These are phyloP conservation scores for Lineus longissimus DNA, from an alignment of 1,140 invertebrate genomes.

Conservation along the genomic window DNA sequence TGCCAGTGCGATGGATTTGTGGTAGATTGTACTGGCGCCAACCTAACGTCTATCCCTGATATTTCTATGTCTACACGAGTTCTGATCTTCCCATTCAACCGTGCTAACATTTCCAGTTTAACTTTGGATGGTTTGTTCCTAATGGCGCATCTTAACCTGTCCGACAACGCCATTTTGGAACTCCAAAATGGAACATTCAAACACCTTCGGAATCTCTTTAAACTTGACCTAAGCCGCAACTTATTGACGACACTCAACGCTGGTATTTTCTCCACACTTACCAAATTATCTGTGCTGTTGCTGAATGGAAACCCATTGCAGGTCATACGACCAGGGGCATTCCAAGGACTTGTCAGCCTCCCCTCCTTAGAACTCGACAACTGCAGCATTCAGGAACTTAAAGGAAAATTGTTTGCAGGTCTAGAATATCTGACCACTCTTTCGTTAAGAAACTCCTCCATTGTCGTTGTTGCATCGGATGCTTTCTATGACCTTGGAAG, in stretches of 20 bases:
- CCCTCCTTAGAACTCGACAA: background rate
- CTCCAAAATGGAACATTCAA: background rate
- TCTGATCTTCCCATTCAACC: background rate
- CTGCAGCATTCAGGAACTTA: too few relatives aligned
- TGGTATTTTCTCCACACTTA: conserved; percentile 10
- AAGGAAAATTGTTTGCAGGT: background rate
- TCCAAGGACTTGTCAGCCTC: conserved; percentile 1
- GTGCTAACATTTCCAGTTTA: background rate
- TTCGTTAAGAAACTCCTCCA: background rate
- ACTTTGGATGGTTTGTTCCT: background rate
- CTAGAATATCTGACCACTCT: background rate
- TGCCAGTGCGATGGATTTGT: background rate
- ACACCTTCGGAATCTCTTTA: conserved; percentile 1
- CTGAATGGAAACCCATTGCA: conserved; percentile 5
- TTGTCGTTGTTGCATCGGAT: background rate
- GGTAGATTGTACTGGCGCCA: background rate
- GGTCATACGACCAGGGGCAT: background rate
- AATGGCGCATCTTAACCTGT: background rate
- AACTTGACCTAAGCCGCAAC: conserved; percentile 8
- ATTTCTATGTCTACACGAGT: background rate
- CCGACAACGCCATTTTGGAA: background rate
- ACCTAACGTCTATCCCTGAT: background rate
- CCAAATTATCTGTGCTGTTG: background rate
- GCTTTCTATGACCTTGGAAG: background rate
- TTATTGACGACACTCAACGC: background rate